Conservation (phyloP, 2,888 invertebrate genomes). For the Pteria penguin region DNA sequence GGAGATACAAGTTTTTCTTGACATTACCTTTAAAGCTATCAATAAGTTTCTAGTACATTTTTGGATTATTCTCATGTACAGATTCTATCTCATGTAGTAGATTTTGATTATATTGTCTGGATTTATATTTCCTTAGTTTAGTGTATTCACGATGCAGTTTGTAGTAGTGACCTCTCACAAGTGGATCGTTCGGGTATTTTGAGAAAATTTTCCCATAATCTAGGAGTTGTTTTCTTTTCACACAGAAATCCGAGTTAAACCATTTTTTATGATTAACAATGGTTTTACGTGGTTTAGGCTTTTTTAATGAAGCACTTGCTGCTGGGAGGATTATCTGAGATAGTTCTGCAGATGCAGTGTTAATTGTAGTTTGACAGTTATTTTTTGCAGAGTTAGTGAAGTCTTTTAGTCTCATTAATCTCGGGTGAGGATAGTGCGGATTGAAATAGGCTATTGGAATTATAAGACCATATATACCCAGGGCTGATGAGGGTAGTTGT, state of each 20-base stretch:
- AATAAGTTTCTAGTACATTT: conserved; percentile 18
- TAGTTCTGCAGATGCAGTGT: conserved; percentile 2
- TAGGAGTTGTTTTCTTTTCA: background rate
- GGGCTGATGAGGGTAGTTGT: background rate
- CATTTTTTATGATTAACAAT: conserved; percentile 13
- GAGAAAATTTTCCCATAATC: conserved; percentile 7
- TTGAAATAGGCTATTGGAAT: conserved; percentile 1
- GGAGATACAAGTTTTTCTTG: background rate
- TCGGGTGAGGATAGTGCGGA: background rate
- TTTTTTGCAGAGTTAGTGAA: background rate
- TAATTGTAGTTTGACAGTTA: background rate
- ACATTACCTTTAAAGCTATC: background rate
- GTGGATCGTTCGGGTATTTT: conserved; percentile 16
- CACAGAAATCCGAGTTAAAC: conserved; percentile 9
- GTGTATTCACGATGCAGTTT: conserved; percentile 14
- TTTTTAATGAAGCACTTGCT: conserved; percentile 3
- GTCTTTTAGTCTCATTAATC: background rate
- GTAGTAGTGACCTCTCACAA: conserved; percentile 21
- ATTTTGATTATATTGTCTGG: background rate
- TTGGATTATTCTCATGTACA: background rate
- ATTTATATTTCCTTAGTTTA: conserved; percentile 14
- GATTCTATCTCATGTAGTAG: conserved; percentile 5
- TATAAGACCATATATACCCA: conserved; percentile 5
- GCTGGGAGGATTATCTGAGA: background rate
- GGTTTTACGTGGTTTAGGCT: background rate